Base-by-base conservation (phyloP, 2,113 vertebrate genomes). In the Regulus satrapa region DNA sequence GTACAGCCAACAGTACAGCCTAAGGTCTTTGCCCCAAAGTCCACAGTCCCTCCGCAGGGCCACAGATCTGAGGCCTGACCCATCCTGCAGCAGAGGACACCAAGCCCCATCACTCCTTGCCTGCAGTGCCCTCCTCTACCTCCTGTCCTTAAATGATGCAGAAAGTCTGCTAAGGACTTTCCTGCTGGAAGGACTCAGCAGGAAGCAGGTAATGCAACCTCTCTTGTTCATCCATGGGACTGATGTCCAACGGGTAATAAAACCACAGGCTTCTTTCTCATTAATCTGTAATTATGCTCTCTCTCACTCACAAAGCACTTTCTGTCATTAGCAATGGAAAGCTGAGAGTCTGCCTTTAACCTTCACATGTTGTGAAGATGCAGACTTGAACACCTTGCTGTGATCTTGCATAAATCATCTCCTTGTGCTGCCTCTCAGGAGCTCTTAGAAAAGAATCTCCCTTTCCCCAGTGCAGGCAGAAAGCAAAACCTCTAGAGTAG, bases 241-340 rank as follows among this genome's bases (percentile, higher is more conserved):
- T 94, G 49, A 23, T 41, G 80, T 90, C 95, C 89, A 84, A 86
- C 0, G 3, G 80, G 38, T 81, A 92, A 94, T 84, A 96, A 95
- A 96, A 83, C 92, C 84, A 80, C 89, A 95, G 93, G 79, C 38
- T 94, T 38, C 76, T 76, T 91, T 91, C 89, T 86, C 89, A 84
- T 95, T 92, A 96, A 69, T 91, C 19, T 51, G 84, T 95, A 94
- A 95, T 96, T 92, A 89, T 81, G 46, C 26, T 15, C 63, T 66
- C 75, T 83, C 75, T 92, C 82, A 85, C 62, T 94, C 56, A 59
- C 43, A 80, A 12, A 77, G 63, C 63, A 41, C 89, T 92, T 86
- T 88, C 75, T 38, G 41, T 94, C 89, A 92, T 86, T 83, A 95
- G 79, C 4, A 2, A 28, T 20, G 31, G 79, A 92, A 72, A 86